These are phyloP conservation scores for Holothuria scabra DNA, from an alignment of 53 echinoderm and acorn worm genomes.

Conservation along the genomic window DNA sequence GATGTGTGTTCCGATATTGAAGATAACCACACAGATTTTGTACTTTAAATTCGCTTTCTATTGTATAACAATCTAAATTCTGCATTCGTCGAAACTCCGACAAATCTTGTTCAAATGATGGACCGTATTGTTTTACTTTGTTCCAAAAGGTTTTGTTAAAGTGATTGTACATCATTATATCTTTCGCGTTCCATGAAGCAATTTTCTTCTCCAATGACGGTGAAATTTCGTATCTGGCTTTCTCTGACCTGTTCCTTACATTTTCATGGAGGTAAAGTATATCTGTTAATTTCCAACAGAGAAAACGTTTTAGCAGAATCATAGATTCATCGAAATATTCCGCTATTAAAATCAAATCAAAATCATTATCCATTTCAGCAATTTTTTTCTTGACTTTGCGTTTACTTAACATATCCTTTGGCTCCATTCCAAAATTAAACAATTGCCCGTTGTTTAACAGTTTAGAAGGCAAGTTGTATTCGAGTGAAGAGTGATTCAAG, in stretches of 20 bases:
- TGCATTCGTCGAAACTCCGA: conserved; percentile 32
- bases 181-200: conserved; percentile 49
- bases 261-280: conserved; percentile 43
- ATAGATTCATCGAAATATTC: conserved; percentile 70
- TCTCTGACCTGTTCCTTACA: conserved; percentile 17
- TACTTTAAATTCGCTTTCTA: neutral
- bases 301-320: conserved; percentile 47
- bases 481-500: conserved; percentile 1
- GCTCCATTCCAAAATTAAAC: conserved; percentile 55
- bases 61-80: neutral
- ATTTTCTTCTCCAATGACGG: conserved; percentile 25
- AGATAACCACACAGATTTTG: too few relatives aligned
- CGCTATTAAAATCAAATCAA: conserved; percentile 55
- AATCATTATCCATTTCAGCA: conserved; percentile 17
- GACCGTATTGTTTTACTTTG: conserved; percentile 57
- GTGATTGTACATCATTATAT: conserved; percentile 55
- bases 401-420: conserved; percentile 21
- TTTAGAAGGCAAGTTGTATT: neutral
- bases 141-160: conserved; percentile 69
- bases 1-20: too few relatives aligned
- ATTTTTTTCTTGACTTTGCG: conserved; percentile 30
- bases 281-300: conserved; percentile 65
- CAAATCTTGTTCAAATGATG: conserved; percentile 51
- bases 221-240: neutral
- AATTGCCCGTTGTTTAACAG: conserved; percentile 48